Evolutionary conservation across 2,113 vertebrate genomes (phyloP).

Genomic region (Barbus barbus): DNA sequence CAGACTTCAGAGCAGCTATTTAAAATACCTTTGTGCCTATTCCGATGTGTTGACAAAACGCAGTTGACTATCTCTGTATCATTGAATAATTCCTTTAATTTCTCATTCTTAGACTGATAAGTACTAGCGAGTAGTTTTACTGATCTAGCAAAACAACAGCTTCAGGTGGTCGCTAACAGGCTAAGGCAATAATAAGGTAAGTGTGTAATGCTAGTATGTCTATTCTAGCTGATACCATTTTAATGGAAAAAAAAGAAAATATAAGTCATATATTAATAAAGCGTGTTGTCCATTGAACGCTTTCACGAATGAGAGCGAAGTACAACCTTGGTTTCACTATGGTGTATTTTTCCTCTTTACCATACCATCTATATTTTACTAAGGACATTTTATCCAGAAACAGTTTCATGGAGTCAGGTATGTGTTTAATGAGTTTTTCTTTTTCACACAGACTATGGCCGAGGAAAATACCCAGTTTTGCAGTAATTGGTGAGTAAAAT

Average conservation of each 20-base stretch:
- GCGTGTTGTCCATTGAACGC: too few relatives aligned
- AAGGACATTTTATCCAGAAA: background rate
- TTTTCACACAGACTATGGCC: slow-evolving; percentile 65
- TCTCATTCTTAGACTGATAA: background rate
- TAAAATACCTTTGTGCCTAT: background rate
- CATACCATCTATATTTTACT: background rate
- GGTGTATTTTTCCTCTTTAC: background rate
- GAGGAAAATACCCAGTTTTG: slow-evolving; percentile 78
- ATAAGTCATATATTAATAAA: too few relatives aligned
- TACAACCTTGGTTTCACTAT: background rate
- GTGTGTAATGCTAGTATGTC: background rate
- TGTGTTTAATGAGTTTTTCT: background rate
- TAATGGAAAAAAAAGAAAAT: background rate
- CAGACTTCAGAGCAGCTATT: background rate
- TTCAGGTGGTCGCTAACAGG: background rate
- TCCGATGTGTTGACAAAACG: background rate
- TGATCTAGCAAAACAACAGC: background rate
- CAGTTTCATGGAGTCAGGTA: background rate
- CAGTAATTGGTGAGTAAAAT: slow-evolving; percentile 72
- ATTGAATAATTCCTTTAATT: background rate
- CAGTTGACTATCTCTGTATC: background rate
- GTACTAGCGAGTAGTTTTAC: slow-evolving; percentile 6
- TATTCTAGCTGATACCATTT: background rate
- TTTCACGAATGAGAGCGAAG: too few relatives aligned
- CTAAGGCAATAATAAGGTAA: background rate